phyloP scores from a whole-genome alignment of 1,140 invertebrate species.

The Drosophila cardini region DNA sequence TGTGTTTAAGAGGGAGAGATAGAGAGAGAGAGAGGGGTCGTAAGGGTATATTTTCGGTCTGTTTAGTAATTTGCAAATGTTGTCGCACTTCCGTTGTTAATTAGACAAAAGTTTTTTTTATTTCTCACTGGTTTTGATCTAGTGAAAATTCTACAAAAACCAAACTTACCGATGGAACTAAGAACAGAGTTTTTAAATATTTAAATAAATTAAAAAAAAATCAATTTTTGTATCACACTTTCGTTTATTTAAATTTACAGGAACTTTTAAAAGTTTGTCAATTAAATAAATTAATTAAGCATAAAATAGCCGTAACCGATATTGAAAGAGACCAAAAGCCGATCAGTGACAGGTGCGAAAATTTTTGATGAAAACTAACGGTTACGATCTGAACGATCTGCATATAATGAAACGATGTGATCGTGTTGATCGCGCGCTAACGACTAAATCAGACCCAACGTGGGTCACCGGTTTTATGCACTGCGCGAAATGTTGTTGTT shows the following conservation, averaged over 20 bases:
- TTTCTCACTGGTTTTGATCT: neutral
- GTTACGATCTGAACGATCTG: slow-evolving; percentile 21
- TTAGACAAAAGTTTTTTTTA: slow-evolving; percentile 27
- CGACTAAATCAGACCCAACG: slow-evolving; percentile 78
- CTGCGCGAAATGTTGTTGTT: slow-evolving; percentile 56
- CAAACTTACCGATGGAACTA: slow-evolving; percentile 39
- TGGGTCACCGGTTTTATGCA: slow-evolving; percentile 83
- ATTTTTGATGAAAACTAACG: slow-evolving; percentile 14
- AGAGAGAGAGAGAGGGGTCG: neutral
- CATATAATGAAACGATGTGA: slow-evolving; percentile 60
- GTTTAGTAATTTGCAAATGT: slow-evolving; percentile 40
- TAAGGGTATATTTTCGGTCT: neutral
- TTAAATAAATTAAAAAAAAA: neutral
- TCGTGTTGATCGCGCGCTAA: slow-evolving; percentile 84
- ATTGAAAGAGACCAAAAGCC: neutral
- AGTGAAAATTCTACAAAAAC: slow-evolving; percentile 1
- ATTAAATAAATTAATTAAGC: neutral
- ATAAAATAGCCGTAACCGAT: slow-evolving; percentile 11
- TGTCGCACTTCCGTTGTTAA: slow-evolving; percentile 50
- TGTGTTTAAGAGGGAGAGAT: neutral
- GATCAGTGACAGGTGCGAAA: slow-evolving; percentile 32
- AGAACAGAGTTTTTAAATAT: slow-evolving; percentile 19
- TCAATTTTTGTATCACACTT: slow-evolving; percentile 1
- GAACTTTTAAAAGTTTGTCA: neutral
- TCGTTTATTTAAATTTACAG: neutral